A percentile compares a stretch with the other conserved stretches of the same genome.
These are phyloP conservation scores for Acyrthosiphon pisum DNA, from an alignment of 1,140 invertebrate genomes.

Conservation along the genomic window DNA sequence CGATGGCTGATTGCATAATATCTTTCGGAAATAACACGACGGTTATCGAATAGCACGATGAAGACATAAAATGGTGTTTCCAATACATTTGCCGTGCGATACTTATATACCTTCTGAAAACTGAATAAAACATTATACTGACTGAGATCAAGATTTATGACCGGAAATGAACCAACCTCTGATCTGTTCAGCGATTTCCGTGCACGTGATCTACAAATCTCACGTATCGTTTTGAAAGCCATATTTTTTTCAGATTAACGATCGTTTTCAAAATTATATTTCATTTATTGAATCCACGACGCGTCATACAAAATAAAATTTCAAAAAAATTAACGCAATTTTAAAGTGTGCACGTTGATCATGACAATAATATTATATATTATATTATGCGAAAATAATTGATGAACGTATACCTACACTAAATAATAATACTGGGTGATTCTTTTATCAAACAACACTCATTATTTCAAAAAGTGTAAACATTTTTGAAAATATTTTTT, in stretches of 20 bases:
- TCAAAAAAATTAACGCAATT: not conserved
- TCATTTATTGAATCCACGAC: not conserved
- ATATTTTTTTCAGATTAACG: not conserved
- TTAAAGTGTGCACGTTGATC: not conserved
- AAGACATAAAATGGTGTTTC: constrained; percentile 44
- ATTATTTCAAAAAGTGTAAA: too few species aligned
- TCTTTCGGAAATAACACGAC: not conserved
- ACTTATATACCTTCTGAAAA: constrained; percentile 5
- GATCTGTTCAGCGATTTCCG: constrained; percentile 31
- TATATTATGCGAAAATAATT: not conserved
- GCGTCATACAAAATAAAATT: not conserved
- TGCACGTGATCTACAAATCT: not conserved
- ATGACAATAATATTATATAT: not conserved
- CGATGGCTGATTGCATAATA: not conserved
- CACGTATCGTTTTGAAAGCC: not conserved
- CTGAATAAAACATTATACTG: constrained; percentile 50
- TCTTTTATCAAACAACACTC: too few species aligned
- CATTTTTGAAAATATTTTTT: too few species aligned
- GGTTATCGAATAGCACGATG: constrained; percentile 30
- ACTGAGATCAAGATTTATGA: constrained; percentile 43
- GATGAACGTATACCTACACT: too few species aligned
- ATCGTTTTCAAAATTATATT: not conserved
- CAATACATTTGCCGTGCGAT: constrained; percentile 23
- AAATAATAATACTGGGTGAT: too few species aligned
- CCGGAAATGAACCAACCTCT: constrained; percentile 22